Base-by-base conservation (phyloP, 2,113 vertebrate genomes). In the Hippocampus abdominalis region DNA sequence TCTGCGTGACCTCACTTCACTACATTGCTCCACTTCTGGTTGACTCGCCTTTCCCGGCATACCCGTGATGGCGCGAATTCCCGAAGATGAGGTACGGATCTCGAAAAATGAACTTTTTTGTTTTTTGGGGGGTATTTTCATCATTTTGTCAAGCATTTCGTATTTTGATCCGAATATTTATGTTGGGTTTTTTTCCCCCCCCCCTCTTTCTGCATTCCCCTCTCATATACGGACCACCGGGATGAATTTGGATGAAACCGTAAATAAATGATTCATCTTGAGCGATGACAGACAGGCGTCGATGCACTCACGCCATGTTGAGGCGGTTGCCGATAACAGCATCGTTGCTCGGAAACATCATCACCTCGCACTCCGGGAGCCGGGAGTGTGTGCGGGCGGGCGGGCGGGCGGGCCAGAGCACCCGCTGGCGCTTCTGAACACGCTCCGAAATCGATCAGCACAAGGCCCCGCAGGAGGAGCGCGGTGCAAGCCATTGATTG, bases 401-500 rank as follows among this genome's bases (percentile, higher is more conserved):
- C 86, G 82, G 75, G 61, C 42, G 53, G 53, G 39, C 75, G 77
- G 66, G 75, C 86, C 81, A 72, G 75, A 85, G 80, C 77, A 80
- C 84, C 87, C 85, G 87, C 80, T 81, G 81, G 83, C 82, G 79
- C 51, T 84, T 60, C 78, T 81, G 46, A 84, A 88, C 90, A 88
- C 84, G 78, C 84, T 87, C 76, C 78, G 84, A 86, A 88, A 90
- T 90, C 89, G 83, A 90, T 90, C 57, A 84, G 65, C 88, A 84
- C 87, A 79, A 76, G 87, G 83, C 86, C 89, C 87, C 85, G 80
- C 62, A 87, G 87, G 88, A 87, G 86, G 81, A 65, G 77, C 77
- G 66, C 77, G 84, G 84, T 87, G 88, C 87, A 89, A 86, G 88
- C 86, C 89, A 90, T 89, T 90, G 89, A 90, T 90, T 90, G 89